A percentile compares a stretch with the other conserved stretches of the same genome.
Evolutionary conservation across 2,113 vertebrate species (phyloP).

Genomic region (Odocoileus hemionus): DNA sequence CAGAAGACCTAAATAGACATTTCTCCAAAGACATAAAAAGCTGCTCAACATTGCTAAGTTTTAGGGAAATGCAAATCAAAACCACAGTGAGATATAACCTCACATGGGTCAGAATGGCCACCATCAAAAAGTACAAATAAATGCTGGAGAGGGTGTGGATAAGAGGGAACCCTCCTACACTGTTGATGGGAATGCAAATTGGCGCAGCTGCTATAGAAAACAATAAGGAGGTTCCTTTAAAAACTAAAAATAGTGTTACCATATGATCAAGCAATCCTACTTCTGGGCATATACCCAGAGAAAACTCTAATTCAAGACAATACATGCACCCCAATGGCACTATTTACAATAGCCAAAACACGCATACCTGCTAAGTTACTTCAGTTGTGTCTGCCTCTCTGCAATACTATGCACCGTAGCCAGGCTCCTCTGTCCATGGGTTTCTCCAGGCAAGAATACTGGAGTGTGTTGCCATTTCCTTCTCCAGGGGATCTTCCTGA

Average conservation of each 20-base stretch:
- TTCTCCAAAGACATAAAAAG: neutral
- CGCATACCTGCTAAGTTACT: neutral
- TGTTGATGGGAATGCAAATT: neutral
- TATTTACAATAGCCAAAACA: neutral
- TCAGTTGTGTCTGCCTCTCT: neutral
- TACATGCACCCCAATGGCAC: neutral
- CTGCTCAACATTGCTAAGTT: neutral
- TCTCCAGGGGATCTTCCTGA: neutral
- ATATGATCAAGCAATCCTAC: neutral
- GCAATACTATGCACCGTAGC: fast-evolving
- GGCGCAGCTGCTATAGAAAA: neutral
- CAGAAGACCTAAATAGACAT: neutral
- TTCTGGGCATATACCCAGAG: neutral
- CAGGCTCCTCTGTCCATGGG: neutral
- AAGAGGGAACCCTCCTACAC: neutral
- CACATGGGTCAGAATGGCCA: neutral
- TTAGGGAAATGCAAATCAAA: neutral
- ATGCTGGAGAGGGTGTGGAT: neutral
- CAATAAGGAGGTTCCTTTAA: neutral
- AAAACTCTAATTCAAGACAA: neutral
- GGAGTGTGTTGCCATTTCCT: neutral
- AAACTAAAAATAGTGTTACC: neutral
- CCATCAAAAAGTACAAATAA: neutral
- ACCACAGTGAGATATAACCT: neutral
- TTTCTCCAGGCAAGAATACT: neutral